Percentiles rank a stretch among this genome's conserved stretches.
Evolutionary conservation across 1,140 invertebrate species (phyloP).

Genomic region (Drosophila repleta): DNA sequence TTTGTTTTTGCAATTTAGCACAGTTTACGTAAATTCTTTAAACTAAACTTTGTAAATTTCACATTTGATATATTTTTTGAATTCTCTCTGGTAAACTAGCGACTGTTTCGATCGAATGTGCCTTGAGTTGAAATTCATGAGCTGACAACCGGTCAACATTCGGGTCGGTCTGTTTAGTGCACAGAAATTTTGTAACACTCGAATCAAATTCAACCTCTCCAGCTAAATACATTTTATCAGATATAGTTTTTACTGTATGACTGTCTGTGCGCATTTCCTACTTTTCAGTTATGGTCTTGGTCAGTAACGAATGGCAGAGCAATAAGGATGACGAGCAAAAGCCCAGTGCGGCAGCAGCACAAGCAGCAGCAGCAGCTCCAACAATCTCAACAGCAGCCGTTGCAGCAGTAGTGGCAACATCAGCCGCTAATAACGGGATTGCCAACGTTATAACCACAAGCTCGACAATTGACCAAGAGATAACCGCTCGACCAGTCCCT

Average conservation of each 20-base stretch:
- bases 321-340: constrained; percentile 65
- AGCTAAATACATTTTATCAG: constrained; percentile 17
- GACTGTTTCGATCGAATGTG: constrained; percentile 1
- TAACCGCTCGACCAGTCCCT: constrained; percentile 13
- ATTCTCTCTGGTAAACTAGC: not conserved
- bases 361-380: constrained; percentile 16
- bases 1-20: too few species aligned
- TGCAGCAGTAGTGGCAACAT: constrained; percentile 14
- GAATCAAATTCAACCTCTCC: constrained; percentile 32
- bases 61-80: not conserved
- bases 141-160: constrained; percentile 9
- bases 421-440: constrained; percentile 16
- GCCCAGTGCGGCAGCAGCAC: constrained; percentile 22
- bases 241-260: constrained; percentile 18
- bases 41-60: not conserved
- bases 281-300: constrained; percentile 67
- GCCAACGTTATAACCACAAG: constrained; percentile 6
- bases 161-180: constrained; percentile 23
- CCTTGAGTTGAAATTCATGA: constrained; percentile 21
- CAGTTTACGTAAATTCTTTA: too few species aligned
- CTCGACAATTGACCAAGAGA: constrained; percentile 2
- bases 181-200: constrained; percentile 30
- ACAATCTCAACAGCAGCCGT: constrained; percentile 9
- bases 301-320: constrained; percentile 63
- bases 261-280: constrained; percentile 20